Evolutionary conservation across 2,113 vertebrate species (phyloP).

Genomic region (Uria lomvia): DNA sequence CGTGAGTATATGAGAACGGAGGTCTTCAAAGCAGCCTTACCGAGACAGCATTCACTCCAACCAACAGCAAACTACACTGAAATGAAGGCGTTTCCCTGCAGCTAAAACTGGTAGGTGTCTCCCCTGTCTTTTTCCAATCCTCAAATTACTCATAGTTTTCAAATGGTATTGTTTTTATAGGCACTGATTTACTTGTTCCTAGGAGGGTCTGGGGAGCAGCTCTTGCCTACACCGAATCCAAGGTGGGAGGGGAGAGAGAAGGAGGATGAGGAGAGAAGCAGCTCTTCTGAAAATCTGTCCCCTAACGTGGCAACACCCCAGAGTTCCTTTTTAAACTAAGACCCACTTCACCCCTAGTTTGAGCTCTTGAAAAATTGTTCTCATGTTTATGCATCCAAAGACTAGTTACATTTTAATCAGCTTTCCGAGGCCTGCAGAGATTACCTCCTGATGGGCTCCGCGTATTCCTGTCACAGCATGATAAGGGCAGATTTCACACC

Average conservation of each 20-base stretch:
- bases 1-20: constrained; percentile 69
- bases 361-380: constrained; percentile 39
- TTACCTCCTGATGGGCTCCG: constrained; percentile 63
- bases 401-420: constrained; percentile 68
- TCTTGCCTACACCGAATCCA: background rate
- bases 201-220: background rate
- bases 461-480: constrained; percentile 70
- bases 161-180: background rate
- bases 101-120: background rate
- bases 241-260: background rate
- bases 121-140: background rate
- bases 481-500: constrained; percentile 72
- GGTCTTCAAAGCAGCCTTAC: background rate
- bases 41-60: background rate
- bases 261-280: background rate
- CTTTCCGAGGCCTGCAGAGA: constrained; percentile 61
- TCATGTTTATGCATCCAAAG: constrained; percentile 49
- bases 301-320: background rate
- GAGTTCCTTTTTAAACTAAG: constrained; percentile 4
- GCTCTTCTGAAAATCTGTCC: background rate
- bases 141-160: background rate
- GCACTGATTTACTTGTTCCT: background rate
- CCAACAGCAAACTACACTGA: background rate
- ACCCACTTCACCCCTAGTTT: constrained; percentile 23
- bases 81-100: background rate